phyloP scores from a whole-genome alignment of 2,113 vertebrate species.

The Pachypanchax playfairii region DNA sequence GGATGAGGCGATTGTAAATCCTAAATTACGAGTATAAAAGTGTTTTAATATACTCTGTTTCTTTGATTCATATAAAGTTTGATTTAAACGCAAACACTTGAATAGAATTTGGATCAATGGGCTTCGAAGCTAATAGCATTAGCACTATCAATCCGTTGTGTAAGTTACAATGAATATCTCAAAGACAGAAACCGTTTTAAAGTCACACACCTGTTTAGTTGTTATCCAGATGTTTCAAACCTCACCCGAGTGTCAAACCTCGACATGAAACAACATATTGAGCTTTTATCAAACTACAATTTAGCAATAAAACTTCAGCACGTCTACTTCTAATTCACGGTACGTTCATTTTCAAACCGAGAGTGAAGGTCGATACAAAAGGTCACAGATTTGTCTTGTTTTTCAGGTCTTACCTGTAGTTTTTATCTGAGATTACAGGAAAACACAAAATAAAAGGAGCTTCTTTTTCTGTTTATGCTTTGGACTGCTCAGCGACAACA shows the following conservation, averaged over 20 bases:
- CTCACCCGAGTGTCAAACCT: background rate
- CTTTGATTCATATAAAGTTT: background rate
- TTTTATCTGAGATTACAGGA: slow-evolving; percentile 2
- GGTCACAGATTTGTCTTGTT: background rate
- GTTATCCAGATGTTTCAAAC: background rate
- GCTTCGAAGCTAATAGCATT: slow-evolving; percentile 6
- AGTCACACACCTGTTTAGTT: background rate
- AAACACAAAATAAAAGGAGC: slow-evolving; percentile 8
- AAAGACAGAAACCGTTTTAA: background rate
- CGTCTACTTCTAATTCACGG: no score
- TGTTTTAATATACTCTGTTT: rapidly evolving
- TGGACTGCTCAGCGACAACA: no score
- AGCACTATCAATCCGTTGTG: slow-evolving; percentile 4
- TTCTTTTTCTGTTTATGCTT: slow-evolving; percentile 25
- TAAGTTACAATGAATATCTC: background rate
- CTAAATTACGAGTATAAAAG: rapidly evolving
- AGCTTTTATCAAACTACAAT: slow-evolving; percentile 11
- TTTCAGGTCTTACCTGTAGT: slow-evolving; percentile 44
- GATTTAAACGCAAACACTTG: background rate
- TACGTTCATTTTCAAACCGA: background rate
- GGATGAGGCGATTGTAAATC: rapidly evolving
- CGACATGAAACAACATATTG: background rate
- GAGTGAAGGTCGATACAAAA: no score
- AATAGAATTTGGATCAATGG: background rate
- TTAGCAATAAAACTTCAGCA: slow-evolving; percentile 14